Conservation (phyloP, 2,888 invertebrate species). For the Andrena haemorrhoa region DNA sequence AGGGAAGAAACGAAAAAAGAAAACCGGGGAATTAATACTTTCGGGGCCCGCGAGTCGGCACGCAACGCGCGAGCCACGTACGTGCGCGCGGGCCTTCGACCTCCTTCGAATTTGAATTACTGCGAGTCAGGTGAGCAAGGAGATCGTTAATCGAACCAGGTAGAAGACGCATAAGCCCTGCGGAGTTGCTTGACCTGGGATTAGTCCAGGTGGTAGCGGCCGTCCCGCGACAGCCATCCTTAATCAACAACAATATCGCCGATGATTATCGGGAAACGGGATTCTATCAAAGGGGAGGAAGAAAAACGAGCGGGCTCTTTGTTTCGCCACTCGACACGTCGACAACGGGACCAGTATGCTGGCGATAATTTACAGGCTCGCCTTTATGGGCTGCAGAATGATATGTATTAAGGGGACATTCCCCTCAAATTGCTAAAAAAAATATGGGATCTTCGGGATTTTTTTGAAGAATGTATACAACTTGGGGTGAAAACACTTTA, state of each 20-base stretch:
- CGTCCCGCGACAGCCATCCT: constrained; percentile 16
- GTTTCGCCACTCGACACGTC: constrained; percentile 10
- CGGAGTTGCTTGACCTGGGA: constrained; percentile 47
- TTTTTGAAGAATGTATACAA: too few species aligned
- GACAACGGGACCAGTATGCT: constrained; percentile 6
- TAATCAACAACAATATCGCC: constrained; percentile 42
- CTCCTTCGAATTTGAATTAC: constrained; percentile 68
- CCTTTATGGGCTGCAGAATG: constrained; percentile 10
- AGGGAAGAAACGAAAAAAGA: constrained; percentile 31
- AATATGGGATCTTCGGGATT: too few species aligned
- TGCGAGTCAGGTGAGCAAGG: constrained; percentile 54
- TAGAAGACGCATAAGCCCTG: constrained; percentile 31
- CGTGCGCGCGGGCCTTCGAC: constrained; percentile 36
- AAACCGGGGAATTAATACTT: constrained; percentile 59
- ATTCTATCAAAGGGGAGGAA: constrained; percentile 1
- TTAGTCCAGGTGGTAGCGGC: constrained; percentile 46
- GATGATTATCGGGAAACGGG: constrained; percentile 41
- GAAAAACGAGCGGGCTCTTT: constrained; percentile 18
- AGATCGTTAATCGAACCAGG: constrained; percentile 64
- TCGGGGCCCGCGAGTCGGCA: constrained; percentile 46
- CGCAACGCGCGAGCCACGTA: constrained; percentile 45
- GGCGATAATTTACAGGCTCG: constrained; percentile 29
- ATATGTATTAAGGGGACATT: constrained; percentile 13
- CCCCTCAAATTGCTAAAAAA: neutral
- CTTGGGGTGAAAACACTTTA: neutral